Evolutionary conservation across 1,140 invertebrate genomes (phyloP).

Genomic region (Tetranychus cinnabarinus): DNA sequence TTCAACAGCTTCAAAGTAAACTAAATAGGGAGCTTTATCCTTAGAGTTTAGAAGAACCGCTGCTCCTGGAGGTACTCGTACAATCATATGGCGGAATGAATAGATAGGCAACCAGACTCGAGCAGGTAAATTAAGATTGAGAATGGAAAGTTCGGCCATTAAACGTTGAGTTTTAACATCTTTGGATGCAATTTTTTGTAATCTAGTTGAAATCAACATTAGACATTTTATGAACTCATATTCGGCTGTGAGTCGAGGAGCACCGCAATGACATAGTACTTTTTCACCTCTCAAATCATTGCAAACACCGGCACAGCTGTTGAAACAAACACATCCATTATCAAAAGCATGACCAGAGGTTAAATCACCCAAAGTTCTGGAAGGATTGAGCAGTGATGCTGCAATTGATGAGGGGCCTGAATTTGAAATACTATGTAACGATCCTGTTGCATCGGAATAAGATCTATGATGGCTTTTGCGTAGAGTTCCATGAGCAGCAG

Average conservation of each 20-base stretch:
- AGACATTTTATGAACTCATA: conserved; percentile 58
- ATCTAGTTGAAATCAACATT: conserved; percentile 66
- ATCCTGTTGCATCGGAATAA: conserved; percentile 63
- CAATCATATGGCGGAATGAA: conserved; percentile 46
- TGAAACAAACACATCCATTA: conserved; percentile 73
- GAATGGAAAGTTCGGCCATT: conserved; percentile 64
- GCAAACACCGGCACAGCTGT: conserved; percentile 44
- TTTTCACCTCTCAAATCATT: conserved; percentile 43
- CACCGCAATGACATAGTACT: conserved; percentile 44
- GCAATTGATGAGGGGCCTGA: not conserved
- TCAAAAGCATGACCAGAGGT: conserved; percentile 82
- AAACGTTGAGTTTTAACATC: conserved; percentile 56
- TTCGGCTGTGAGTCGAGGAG: conserved; percentile 54
- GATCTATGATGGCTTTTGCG: conserved; percentile 56
- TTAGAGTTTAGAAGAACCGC: conserved; percentile 95
- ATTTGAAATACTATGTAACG: not conserved
- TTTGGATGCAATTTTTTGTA: conserved; percentile 74
- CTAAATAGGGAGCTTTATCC: conserved; percentile 94
- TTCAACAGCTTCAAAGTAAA: conserved; percentile 87
- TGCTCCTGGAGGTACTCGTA: conserved; percentile 72
- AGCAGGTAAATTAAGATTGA: conserved; percentile 91
- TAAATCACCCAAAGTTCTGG: conserved; percentile 49
- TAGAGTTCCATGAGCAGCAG: no score
- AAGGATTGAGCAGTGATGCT: not conserved
- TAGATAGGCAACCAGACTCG: conserved; percentile 85